Percentiles rank a stretch among this genome's conserved stretches.
phyloP scores from a whole-genome alignment of 2,797 vertebrate genomes.

The Tokudaia muenninki region DNA sequence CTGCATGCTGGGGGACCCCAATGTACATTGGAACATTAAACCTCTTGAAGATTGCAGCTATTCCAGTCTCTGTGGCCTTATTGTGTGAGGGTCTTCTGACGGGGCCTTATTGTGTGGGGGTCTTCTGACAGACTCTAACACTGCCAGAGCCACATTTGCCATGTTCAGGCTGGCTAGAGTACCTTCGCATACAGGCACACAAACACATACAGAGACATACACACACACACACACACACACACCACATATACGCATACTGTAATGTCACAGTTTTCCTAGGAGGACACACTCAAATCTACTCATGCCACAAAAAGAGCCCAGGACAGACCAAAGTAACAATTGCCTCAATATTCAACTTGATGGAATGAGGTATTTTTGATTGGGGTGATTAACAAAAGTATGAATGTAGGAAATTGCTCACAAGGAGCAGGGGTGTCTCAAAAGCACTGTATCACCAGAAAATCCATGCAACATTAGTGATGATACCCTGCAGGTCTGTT shows the following conservation, averaged over 20 bases:
- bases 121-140: too few relatives aligned
- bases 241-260: neutral
- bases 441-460: neutral
- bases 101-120: too few relatives aligned
- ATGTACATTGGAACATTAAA: too few relatives aligned
- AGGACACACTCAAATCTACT: neutral
- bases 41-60: too few relatives aligned
- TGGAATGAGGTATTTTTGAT: neutral
- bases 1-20: too few relatives aligned
- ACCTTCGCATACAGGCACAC: neutral
- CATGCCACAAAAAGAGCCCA: neutral
- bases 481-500: neutral
- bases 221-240: neutral
- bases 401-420: too few relatives aligned
- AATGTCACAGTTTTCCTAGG: neutral
- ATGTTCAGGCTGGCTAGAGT: neutral
- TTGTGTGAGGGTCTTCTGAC: too few relatives aligned
- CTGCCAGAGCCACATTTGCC: neutral
- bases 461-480: neutral
- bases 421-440: too few relatives aligned
- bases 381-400: neutral
- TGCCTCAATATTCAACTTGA: neutral
- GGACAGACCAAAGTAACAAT: neutral
- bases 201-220: neutral
- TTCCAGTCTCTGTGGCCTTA: too few relatives aligned